Evolutionary conservation across 2,113 vertebrate species (phyloP), one percentile per base, ranked within the genome.

Genomic region (Centropus unirufus): DNA sequence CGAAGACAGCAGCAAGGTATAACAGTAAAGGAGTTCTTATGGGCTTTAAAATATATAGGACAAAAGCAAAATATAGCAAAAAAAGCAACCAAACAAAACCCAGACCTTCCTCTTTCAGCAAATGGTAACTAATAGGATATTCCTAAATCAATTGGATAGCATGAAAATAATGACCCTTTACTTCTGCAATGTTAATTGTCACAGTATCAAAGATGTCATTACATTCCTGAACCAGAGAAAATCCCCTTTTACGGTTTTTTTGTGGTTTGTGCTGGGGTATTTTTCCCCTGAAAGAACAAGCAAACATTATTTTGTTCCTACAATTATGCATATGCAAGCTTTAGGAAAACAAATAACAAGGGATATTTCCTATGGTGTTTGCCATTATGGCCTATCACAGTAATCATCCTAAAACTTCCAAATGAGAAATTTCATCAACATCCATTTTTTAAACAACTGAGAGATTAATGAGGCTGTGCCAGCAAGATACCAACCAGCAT

Each of bases 141-240:
- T 89, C 69, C 75, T 87, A 73, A 91, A 91, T 59, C 62, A 52
- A 76, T 77, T 69, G 44, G 29, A 87, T 68, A 87, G 89, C 77
- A 80, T 89, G 80, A 96, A 96, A 94, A 85, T 95, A 95, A 95
- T 88, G 74, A 83, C 8, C 15, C 21, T 61, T 70, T 62, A 51
- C 87, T 79, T 93, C 63, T 82, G 58, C 12, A 34, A 19, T 49
- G 36, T 74, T 68, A 79, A 85, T 89, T 93, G 51, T 73, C 42
- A 72, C 15, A 49, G 32, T 70, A 69, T 83, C 72, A 82, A 59
- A 63, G n/a, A 39, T 79, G 80, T 87, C 7, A 39, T 81, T 96
- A 16, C 61, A 61, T 85, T 82, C 39, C 34, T 74, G 52, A 68
- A 49, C 9, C 26, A 68, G 0, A n/a, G 36, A 36, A 36, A 36